Base-by-base conservation (phyloP, 2,888 invertebrate species). In the Magallana nippona region DNA sequence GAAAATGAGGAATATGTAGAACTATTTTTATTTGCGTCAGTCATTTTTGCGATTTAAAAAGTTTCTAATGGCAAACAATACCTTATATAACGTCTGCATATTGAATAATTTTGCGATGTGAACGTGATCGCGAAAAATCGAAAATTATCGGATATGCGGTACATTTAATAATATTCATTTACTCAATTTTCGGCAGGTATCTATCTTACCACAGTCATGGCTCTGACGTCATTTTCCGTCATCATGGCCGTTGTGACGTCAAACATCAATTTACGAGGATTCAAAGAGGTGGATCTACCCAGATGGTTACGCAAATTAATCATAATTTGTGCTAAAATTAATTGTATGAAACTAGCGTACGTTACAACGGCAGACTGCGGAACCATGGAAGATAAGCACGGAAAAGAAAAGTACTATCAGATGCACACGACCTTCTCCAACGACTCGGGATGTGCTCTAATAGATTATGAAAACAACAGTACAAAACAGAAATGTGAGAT, bases 151-250 rank as follows among this genome's bases (percentile, higher is more conserved):
- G n/a, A n/a, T n/a, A n/a, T n/a, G n/a, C n/a, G n/a, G n/a, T 44
- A 44, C 44, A 44, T 44, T 44, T 8, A 44, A 10, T 44, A 60
- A 60, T 19, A 5, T 60, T n/a, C 0, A 10, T 60, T 60, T 44
- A 44, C 17, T 78, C 19, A 22, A 10, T 32, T 27, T 71, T 27
- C 78, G 78, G 55, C 77, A 94, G 94, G 94, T 17, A 92, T 94
- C 78, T 94, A 94, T 87, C 88, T 94, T 78, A 94, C 93, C 60
- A 90, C 92, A 19, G 92, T 93, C 10, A 94, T 94, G 94, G 92
- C 91, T 2, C 89, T 94, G 85, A 94, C 94, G 11, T 94, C 94
- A 27, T 77, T 94, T 13, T 94, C 94, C 2, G 93, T 94, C 71
- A 90, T 93, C 22, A 86, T 94, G 62, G 94, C 94, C 1, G 94